phyloP scores from a whole-genome alignment of 2,797 vertebrate genomes.

The Lepus oiostolus region DNA sequence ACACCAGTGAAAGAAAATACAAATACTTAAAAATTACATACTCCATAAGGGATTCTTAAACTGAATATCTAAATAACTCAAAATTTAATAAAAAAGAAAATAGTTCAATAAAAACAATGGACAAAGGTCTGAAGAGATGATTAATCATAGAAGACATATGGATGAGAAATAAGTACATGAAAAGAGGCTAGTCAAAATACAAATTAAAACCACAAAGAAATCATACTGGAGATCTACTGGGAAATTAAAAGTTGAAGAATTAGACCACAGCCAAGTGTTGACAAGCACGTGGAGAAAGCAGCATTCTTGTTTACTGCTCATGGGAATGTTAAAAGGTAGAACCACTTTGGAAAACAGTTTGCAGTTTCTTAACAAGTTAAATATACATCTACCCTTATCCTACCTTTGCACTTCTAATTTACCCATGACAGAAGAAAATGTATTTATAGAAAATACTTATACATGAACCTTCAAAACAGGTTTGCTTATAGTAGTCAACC shows the following conservation, averaged over 20 bases:
- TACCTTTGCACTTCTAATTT: neutral
- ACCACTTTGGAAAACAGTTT: neutral
- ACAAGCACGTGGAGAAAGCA: neutral
- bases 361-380: neutral
- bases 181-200: conserved; percentile 4
- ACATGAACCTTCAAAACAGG: neutral
- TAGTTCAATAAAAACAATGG: neutral
- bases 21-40: neutral
- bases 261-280: neutral
- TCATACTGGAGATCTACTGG: neutral
- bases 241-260: neutral
- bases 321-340: neutral
- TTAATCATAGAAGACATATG: neutral
- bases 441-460: neutral
- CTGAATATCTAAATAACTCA: neutral
- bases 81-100: conserved; percentile 1
- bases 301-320: neutral
- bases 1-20: neutral
- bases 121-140: neutral
- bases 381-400: neutral
- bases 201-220: neutral
- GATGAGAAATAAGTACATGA: neutral
- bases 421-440: neutral
- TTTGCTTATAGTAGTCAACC: neutral
- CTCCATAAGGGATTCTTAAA: neutral